Evolutionary conservation across 2,113 vertebrate genomes (phyloP), one percentile per base, ranked within the genome.

Genomic region (Aegithalos caudatus): DNA sequence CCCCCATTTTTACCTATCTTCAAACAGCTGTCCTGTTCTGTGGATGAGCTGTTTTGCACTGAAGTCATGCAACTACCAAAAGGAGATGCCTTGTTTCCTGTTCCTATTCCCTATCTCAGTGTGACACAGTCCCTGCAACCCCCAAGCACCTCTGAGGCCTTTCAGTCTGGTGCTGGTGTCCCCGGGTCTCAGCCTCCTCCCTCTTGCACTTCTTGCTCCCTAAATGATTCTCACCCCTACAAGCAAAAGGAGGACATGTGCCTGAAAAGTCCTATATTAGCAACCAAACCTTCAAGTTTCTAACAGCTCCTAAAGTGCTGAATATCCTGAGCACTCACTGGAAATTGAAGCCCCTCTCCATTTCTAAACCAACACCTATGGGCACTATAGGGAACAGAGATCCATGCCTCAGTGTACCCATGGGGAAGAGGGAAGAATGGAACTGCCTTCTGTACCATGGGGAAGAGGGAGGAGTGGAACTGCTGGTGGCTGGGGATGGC

Each of bases 391-490:
- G 24, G 57, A 81, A 31, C 60, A 0, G 6, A 58, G n/a, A n/a
- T 24, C 14, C 47, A 9, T 0, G 1, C 15, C 51, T 58, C 44
- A 44, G 14, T 1, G 0, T 17, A n/a, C 12, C 18, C 17, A 8
- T 2, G 7, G 12, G 9, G 28, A 88, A 53, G 18, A 53, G 28
- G 4, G 29, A 90, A 17, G n/a, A 62, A 58, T 8, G 29, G 71
- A 88, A 23, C 44, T 69, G 47, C 24, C 45, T 67, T 73, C 28
- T 78, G 48, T 14, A 2, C 25, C 17, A 8, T 2, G 7, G 12
- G 9, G 28, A 88, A 53, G 18, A 53, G 28, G 4, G 29, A 90
- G 19, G n/a, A 62, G 54, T 8, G 29, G 71, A 88, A 23, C 44
- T 38, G 40, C 33, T 56, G 14, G 4, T 77, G 35, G 25, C 35